A percentile compares a stretch with the other conserved stretches of the same genome.
Conservation (phyloP, 2,113 vertebrate genomes). For the Arvicanthis niloticus region DNA sequence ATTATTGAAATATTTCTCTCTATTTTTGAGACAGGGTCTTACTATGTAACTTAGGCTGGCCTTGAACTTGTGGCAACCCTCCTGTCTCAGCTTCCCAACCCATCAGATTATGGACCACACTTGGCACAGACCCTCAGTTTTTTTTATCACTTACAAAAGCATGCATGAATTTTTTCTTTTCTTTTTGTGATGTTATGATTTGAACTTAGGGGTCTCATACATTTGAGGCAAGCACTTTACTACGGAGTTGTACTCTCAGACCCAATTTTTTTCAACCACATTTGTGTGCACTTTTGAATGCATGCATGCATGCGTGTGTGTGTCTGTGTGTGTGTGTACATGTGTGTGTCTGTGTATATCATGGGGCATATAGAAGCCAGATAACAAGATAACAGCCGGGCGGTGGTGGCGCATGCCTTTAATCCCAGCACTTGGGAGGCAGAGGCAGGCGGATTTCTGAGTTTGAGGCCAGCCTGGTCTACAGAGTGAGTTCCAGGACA, state of each 20-base stretch:
- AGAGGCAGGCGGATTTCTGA: no score
- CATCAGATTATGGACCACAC: not conserved
- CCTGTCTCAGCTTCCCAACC: not conserved
- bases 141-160: constrained; percentile 6
- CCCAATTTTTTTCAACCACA: not conserved
- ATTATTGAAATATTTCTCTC: not conserved
- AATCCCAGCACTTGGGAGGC: no score
- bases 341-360: no score
- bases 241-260: not conserved
- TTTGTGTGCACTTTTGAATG: not conserved
- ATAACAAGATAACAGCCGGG: not conserved
- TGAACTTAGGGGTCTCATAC: not conserved
- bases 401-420: no score
- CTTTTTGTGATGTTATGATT: not conserved
- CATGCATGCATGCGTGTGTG: not conserved
- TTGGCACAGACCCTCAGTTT: not conserved
- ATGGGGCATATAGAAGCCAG: not conserved
- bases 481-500: no score
- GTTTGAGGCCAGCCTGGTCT: no score
- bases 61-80: not conserved
- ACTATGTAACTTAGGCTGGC: not conserved
- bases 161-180: not conserved
- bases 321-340: not conserved
- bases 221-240: not conserved
- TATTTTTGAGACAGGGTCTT: not conserved